Evolutionary conservation across 2,113 vertebrate species (phyloP).

Genomic region (Garra rufa): DNA sequence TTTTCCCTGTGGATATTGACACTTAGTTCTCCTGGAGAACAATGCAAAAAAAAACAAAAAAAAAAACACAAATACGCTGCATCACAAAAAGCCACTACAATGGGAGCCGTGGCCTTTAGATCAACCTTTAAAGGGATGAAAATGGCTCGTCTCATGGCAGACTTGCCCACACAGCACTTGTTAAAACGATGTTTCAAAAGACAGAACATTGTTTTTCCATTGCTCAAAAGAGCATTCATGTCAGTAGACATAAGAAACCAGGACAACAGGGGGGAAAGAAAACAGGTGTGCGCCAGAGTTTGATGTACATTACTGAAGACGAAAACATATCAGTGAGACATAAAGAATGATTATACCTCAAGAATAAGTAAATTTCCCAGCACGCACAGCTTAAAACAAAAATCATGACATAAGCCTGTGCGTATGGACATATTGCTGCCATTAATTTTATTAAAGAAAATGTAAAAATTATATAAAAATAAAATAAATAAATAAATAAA

Average conservation of each 20-base stretch:
- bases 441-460: too few species aligned
- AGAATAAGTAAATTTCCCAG: background rate
- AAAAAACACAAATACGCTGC: background rate
- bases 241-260: background rate
- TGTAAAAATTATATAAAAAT: too few species aligned
- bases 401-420: background rate
- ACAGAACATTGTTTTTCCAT: background rate
- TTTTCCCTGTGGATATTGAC: background rate
- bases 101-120: slow-evolving; percentile 54
- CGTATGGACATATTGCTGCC: background rate
- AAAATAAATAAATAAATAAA: too few species aligned
- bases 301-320: background rate
- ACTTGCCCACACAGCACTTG: slow-evolving; percentile 41
- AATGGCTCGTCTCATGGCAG: background rate
- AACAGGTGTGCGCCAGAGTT: background rate
- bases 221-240: slow-evolving; percentile 32
- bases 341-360: background rate
- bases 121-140: slow-evolving; percentile 42
- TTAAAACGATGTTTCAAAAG: slow-evolving; percentile 23
- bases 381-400: background rate
- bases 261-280: background rate
- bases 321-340: background rate
- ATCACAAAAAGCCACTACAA: background rate
- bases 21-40: background rate
- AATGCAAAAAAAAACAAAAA: background rate